These are phyloP conservation scores for Morpho achilles DNA, from an alignment of 2,888 invertebrate genomes.

Conservation along the genomic window DNA sequence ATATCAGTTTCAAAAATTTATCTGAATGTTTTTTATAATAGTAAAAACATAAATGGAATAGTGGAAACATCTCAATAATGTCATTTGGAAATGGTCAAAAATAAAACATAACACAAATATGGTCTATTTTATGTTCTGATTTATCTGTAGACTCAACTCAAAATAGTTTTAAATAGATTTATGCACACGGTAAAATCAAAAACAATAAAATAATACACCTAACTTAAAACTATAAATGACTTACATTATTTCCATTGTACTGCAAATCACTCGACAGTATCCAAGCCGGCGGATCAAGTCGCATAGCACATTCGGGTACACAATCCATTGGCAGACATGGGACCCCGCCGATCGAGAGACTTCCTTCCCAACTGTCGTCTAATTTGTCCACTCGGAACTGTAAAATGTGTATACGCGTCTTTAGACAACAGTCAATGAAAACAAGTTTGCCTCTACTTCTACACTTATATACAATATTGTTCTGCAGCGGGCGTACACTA, in stretches of 20 bases:
- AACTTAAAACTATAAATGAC: conserved; percentile 27
- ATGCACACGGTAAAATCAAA: too few relatives aligned
- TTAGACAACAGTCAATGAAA: too few relatives aligned
- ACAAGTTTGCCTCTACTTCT: too few relatives aligned
- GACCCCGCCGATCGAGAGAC: conserved; percentile 87
- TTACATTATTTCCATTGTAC: conserved; percentile 89
- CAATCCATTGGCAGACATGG: conserved; percentile 82
- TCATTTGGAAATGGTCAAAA: too few relatives aligned
- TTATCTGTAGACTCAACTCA: too few relatives aligned
- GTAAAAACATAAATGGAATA: too few relatives aligned
- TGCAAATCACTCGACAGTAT: conserved; percentile 90
- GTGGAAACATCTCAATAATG: too few relatives aligned
- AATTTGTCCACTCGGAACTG: conserved; percentile 87
- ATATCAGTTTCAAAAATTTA: too few relatives aligned
- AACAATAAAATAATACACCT: background rate
- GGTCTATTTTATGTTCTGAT: too few relatives aligned
- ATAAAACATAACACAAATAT: too few relatives aligned
- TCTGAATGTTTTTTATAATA: too few relatives aligned
- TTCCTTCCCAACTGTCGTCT: conserved; percentile 87
- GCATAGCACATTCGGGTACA: conserved; percentile 85
- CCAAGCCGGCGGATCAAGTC: conserved; percentile 89
- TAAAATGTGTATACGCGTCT: conserved; percentile 6
- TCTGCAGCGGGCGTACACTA: background rate
- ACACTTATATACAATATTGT: background rate
- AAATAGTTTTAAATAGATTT: too few relatives aligned